Percentiles rank a stretch among this genome's conserved stretches.
phyloP scores from a whole-genome alignment of 1,140 invertebrate species.

The Camponotus pennsylvanicus region DNA sequence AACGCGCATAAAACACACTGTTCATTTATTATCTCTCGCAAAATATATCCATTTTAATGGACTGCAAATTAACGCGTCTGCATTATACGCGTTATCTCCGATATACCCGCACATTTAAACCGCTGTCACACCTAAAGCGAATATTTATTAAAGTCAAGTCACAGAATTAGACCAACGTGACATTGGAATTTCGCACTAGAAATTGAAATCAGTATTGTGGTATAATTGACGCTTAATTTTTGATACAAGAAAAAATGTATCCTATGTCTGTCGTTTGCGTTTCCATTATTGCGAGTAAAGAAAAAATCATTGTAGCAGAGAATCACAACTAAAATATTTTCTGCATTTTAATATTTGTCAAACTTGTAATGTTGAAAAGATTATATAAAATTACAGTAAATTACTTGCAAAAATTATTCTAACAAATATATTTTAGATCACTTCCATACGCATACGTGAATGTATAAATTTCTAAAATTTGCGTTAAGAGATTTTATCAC shows the following conservation, averaged over 20 bases:
- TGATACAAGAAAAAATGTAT: background rate
- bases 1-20: conserved; percentile 24
- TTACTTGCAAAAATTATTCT: no score
- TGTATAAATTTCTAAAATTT: no score
- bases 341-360: background rate
- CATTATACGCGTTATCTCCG: conserved; percentile 8
- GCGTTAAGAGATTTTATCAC: no score
- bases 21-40: conserved; percentile 32
- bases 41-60: conserved; percentile 41
- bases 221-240: background rate
- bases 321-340: background rate
- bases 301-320: background rate
- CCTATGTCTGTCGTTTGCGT: background rate
- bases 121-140: background rate
- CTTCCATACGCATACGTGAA: no score
- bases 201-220: background rate
- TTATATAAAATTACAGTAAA: no score
- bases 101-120: conserved; percentile 8
- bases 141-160: background rate
- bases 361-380: background rate
- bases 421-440: no score
- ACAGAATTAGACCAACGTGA: background rate
- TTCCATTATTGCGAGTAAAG: background rate
- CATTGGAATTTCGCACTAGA: background rate
- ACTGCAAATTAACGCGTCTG: conserved; percentile 40